Conservation (phyloP, 2,888 invertebrate species). For the Clistopyga incitator region DNA sequence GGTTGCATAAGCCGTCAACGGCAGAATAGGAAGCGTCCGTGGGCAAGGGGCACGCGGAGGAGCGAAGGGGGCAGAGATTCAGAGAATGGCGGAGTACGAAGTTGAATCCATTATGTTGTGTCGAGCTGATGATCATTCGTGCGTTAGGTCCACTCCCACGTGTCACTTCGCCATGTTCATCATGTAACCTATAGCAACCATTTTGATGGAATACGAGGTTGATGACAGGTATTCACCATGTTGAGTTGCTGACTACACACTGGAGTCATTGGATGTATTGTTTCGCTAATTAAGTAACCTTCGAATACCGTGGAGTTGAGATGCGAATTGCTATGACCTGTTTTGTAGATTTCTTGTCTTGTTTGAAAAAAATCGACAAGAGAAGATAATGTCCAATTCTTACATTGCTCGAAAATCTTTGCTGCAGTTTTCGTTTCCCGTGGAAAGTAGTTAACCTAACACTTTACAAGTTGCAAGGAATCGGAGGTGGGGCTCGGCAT, state of each 20-base stretch:
- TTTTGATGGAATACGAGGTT: conserved; percentile 22
- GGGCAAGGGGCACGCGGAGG: conserved; percentile 52
- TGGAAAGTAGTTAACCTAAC: conserved; percentile 52
- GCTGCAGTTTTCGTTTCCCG: background rate
- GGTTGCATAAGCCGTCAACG: conserved; percentile 82
- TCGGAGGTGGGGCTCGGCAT: conserved; percentile 37
- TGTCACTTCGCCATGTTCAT: conserved; percentile 32
- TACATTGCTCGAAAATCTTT: background rate
- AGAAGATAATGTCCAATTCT: too few relatives aligned
- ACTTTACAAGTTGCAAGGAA: conserved; percentile 13
- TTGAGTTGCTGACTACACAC: conserved; percentile 4
- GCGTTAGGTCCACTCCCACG: conserved; percentile 52
- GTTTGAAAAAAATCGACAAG: too few relatives aligned
- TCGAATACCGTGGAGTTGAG: background rate
- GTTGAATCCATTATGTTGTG: conserved; percentile 62
- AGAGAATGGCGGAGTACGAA: conserved; percentile 60
- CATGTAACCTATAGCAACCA: conserved; percentile 15
- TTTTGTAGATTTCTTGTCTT: too few relatives aligned
- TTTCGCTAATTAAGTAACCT: conserved; percentile 7
- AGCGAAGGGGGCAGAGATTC: conserved; percentile 33
- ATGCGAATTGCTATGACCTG: too few relatives aligned
- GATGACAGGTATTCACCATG: background rate
- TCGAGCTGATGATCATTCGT: conserved; percentile 62
- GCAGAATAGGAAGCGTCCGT: conserved; percentile 70
- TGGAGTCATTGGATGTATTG: background rate